Base-by-base conservation (phyloP, 2,113 vertebrate genomes). In the Heterochromis multidens region DNA sequence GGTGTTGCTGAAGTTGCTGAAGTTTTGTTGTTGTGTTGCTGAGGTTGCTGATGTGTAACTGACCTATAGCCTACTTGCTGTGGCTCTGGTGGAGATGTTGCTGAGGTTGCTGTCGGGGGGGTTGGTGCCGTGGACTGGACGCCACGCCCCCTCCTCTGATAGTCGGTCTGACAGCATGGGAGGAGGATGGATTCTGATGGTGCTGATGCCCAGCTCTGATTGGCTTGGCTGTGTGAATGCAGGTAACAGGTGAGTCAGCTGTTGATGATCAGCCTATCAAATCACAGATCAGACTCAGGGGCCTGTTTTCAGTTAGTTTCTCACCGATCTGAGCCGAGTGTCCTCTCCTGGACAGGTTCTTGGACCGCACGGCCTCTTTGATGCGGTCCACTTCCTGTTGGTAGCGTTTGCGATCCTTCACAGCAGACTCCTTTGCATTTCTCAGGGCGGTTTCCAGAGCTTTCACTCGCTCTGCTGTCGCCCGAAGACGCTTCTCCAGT, bases 361-460 rank as follows among this genome's bases (percentile, higher is more conserved):
- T 98, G 89, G 97, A 96, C 13, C 97, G 94, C 40, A 99, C 97
- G 0, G 95, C 97, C 91, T 99, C 98, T 93, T 98, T 99, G 88
- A 99, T 98, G 88, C 97, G 98, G 80, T 99, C 98, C 46, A 99
- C 97, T 93, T 99, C 98, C 93, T 98, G 97, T 95, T 98, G 98
- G 95, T 99, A 99, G 37, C 97, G 96, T 59, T 97, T 98, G 81
- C 98, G 97, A 94, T 99, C 98, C 11, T 96, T 94, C 92, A 97
- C 92, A 37, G 97, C 96, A 0, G 97, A 97, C 83, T 97, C 97
- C 95, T 98, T 99, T 94, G 98, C 97, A 25, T 97, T 96, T 92
- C 96, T 97, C 89, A 99, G 95, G 2, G 97, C 96, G 0, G 93
- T 93, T 93, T 99, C 98, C 94, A 99, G 95, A 33, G 96, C 96